phyloP scores from a whole-genome alignment of 2,888 invertebrate genomes.

The Leptothorax acervorum region DNA sequence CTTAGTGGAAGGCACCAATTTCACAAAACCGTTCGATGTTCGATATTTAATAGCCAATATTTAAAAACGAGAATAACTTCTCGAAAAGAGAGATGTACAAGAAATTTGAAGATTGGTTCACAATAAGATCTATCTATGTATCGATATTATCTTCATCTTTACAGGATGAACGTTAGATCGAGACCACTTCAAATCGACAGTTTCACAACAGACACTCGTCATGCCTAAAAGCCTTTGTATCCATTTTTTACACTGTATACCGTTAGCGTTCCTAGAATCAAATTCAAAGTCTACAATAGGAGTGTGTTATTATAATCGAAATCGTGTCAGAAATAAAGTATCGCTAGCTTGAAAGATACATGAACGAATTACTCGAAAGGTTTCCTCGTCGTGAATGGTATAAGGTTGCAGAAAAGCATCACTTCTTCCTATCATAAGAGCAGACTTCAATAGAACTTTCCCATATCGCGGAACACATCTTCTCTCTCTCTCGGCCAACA shows the following conservation, averaged over 20 bases:
- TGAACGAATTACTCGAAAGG: background rate
- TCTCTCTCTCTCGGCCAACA: constrained; percentile 7
- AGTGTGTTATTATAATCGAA: background rate
- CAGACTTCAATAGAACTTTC: constrained; percentile 25
- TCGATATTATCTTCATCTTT: background rate
- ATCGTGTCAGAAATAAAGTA: background rate
- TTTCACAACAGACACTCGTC: background rate
- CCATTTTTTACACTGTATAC: background rate
- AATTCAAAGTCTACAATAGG: background rate
- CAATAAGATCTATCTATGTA: background rate
- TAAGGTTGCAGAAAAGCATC: background rate
- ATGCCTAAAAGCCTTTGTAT: background rate
- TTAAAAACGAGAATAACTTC: constrained; percentile 8
- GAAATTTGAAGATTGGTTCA: background rate
- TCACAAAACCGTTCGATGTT: background rate
- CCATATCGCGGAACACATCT: constrained; percentile 2
- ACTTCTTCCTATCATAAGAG: background rate
- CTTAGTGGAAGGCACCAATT: no score
- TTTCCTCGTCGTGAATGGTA: background rate
- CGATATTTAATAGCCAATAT: background rate
- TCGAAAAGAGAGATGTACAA: background rate
- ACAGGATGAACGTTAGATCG: background rate
- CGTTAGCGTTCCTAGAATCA: background rate
- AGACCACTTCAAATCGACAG: background rate
- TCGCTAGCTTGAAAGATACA: background rate